Conservation (phyloP, 2,888 invertebrate species). For the Psococerastis gibbosa region DNA sequence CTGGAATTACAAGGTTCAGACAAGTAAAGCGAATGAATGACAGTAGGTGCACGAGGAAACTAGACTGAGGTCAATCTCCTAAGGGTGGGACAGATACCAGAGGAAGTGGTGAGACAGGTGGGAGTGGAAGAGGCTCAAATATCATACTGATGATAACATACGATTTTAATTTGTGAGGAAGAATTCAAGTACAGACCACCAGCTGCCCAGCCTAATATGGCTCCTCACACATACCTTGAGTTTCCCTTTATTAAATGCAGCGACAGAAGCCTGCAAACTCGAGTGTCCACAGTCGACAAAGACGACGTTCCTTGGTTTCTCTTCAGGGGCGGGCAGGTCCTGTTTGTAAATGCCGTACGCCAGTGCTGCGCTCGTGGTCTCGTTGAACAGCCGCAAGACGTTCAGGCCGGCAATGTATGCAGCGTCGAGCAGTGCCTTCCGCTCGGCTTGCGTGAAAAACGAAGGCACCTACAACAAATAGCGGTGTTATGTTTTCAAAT, state of each 20-base stretch:
- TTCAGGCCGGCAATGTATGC: constrained; percentile 85
- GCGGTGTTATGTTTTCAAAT: too few relatives aligned
- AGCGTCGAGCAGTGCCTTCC: constrained; percentile 78
- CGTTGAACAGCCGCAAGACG: constrained; percentile 87
- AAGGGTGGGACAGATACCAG: too few relatives aligned
- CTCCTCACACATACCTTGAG: constrained; percentile 45
- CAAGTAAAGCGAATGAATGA: too few relatives aligned
- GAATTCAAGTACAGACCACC: too few relatives aligned
- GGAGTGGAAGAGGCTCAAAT: too few relatives aligned
- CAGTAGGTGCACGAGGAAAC: too few relatives aligned
- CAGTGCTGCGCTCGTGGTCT: constrained; percentile 90
- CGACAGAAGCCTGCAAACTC: constrained; percentile 72
- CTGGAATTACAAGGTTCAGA: too few relatives aligned
- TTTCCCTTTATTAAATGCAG: constrained; percentile 91
- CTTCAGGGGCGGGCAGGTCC: constrained; percentile 75
- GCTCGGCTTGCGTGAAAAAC: constrained; percentile 87
- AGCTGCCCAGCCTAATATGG: too few relatives aligned
- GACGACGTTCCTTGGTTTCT: constrained; percentile 78
- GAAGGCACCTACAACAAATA: constrained; percentile 44
- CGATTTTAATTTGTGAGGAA: too few relatives aligned
- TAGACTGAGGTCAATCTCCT: too few relatives aligned
- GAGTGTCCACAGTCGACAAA: constrained; percentile 96
- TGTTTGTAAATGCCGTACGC: constrained; percentile 98
- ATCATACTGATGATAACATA: too few relatives aligned
- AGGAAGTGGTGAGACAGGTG: too few relatives aligned